phyloP scores from a whole-genome alignment of 1,140 invertebrate species.

The Ceratina australensis region DNA sequence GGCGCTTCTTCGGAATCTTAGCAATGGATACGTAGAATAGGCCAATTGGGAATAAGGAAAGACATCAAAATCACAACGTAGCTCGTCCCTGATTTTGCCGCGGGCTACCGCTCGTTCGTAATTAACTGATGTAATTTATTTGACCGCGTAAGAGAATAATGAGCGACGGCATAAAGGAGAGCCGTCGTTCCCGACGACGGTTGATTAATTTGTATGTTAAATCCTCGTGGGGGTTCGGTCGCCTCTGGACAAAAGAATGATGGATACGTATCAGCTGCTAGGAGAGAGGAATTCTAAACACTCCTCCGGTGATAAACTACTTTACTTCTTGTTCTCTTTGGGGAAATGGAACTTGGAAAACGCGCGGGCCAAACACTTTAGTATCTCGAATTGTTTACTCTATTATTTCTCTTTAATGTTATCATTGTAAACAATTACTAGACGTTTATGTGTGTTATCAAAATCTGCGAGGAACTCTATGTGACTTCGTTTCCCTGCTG shows the following conservation, averaged over 20 bases:
- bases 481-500: too few species aligned
- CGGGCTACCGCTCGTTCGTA: constrained; percentile 13
- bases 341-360: background rate
- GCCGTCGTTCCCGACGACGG: constrained; percentile 23
- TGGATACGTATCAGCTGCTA: constrained; percentile 45
- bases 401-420: too few species aligned
- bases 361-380: too few species aligned
- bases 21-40: too few species aligned
- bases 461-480: too few species aligned
- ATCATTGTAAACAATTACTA: too few species aligned
- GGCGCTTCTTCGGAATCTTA: too few species aligned
- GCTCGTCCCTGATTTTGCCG: too few species aligned
- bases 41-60: too few species aligned
- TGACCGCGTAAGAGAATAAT: constrained; percentile 44
- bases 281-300: background rate
- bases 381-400: too few species aligned
- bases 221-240: constrained; percentile 42
- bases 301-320: constrained; percentile 3
- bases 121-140: constrained; percentile 53
- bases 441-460: too few species aligned
- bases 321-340: background rate
- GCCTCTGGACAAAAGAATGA: constrained; percentile 51
- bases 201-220: constrained; percentile 57
- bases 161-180: constrained; percentile 21
- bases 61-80: too few species aligned